A percentile compares a stretch with the other conserved stretches of the same genome.
Evolutionary conservation across 2,113 vertebrate species (phyloP).

Genomic region (Hemiscyllium ocellatum): DNA sequence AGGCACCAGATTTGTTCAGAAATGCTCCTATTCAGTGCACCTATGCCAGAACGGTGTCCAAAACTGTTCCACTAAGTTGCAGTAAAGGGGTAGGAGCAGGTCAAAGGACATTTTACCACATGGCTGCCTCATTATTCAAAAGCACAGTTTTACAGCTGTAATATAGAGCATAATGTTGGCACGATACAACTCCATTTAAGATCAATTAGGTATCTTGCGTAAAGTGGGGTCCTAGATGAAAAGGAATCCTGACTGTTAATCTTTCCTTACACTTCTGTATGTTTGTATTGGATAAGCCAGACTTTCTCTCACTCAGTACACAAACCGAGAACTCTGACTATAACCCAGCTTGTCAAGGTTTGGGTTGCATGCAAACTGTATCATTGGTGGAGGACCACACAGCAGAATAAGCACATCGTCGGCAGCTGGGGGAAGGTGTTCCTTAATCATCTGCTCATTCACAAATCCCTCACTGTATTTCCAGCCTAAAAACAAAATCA

Average conservation of each 20-base stretch:
- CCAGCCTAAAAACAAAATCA: slow-evolving; percentile 64
- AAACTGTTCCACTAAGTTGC: too few relatives aligned
- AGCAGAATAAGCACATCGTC: slow-evolving; percentile 78
- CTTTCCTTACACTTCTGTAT: neutral
- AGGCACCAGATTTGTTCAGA: too few relatives aligned
- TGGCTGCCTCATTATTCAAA: neutral
- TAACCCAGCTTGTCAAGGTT: slow-evolving; percentile 84
- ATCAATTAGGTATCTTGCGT: neutral
- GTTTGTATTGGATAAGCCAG: neutral
- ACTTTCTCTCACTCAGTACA: slow-evolving; percentile 57
- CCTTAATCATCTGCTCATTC: slow-evolving; percentile 79
- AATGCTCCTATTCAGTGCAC: too few relatives aligned
- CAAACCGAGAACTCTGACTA: slow-evolving; percentile 63
- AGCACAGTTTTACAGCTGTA: neutral
- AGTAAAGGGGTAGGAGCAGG: neutral
- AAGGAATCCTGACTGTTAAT: neutral
- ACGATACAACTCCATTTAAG: neutral
- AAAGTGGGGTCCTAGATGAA: neutral
- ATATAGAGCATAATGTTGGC: neutral
- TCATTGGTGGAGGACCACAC: slow-evolving; percentile 95
- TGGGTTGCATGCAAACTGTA: slow-evolving; percentile 90
- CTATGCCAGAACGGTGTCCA: too few relatives aligned
- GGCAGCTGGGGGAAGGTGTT: slow-evolving; percentile 68
- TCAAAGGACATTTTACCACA: neutral
- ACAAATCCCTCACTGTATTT: slow-evolving; percentile 89